Evolutionary conservation across 2,797 vertebrate genomes (phyloP).

Genomic region (Sebastes aleutianus): DNA sequence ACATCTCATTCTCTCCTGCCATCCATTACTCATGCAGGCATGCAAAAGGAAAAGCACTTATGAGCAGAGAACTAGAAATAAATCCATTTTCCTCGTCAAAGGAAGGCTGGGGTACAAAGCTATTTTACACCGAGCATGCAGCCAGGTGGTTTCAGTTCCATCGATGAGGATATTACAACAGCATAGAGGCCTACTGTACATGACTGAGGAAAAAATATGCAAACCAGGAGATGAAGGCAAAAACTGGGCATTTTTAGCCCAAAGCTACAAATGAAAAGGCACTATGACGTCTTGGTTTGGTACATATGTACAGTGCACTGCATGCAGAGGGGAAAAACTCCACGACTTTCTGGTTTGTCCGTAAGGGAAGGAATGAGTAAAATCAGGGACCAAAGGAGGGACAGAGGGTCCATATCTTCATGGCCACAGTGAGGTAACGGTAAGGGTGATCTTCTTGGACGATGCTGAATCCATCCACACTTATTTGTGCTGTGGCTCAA

Average conservation of each 20-base stretch:
- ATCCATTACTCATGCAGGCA: conserved; percentile 62
- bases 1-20: conserved; percentile 36
- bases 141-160: conserved; percentile 39
- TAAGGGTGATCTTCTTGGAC: neutral
- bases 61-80: conserved; percentile 13
- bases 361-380: conserved; percentile 22
- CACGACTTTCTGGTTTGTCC: conserved; percentile 3
- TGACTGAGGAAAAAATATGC: neutral
- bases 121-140: conserved; percentile 45
- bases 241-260: conserved; percentile 18
- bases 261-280: conserved; percentile 71
- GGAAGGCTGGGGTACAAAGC: conserved; percentile 22
- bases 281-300: conserved; percentile 65
- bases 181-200: conserved; percentile 4
- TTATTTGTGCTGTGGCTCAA: conserved; percentile 31
- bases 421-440: conserved; percentile 39
- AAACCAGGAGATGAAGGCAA: neutral
- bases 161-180: neutral
- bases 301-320: conserved; percentile 56
- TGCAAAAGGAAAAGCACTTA: conserved; percentile 59
- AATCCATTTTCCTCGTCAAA: conserved; percentile 1
- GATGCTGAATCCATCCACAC: conserved; percentile 7
- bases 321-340: conserved; percentile 57
- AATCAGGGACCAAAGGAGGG: neutral
- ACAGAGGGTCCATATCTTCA: conserved; percentile 6